These are phyloP conservation scores for Zeugodacus cucurbitae DNA, from an alignment of 1,140 invertebrate species.

Conservation along the genomic window DNA sequence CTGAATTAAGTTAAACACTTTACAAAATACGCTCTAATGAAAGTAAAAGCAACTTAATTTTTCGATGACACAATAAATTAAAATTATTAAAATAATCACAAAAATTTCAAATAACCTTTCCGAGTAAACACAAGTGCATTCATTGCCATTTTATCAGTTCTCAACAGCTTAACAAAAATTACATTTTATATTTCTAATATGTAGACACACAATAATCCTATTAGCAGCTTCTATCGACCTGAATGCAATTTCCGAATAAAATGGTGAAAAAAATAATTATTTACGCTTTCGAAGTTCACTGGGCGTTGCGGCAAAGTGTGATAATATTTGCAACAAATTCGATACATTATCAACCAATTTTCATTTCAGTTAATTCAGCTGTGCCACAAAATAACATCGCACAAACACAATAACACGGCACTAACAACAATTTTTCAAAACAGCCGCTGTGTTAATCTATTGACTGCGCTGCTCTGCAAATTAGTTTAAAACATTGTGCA, in stretches of 20 bases:
- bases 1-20: too few species aligned
- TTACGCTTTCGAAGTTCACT: background rate
- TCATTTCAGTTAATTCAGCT: background rate
- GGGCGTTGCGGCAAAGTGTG: background rate
- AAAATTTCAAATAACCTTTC: too few species aligned
- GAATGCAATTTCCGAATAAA: background rate
- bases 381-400: background rate
- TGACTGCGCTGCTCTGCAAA: background rate
- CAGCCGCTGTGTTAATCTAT: background rate
- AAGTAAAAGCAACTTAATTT: too few species aligned
- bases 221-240: background rate
- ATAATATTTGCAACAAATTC: constrained; percentile 14
- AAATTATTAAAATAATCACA: too few species aligned
- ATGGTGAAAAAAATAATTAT: too few species aligned
- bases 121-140: too few species aligned
- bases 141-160: too few species aligned
- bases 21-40: too few species aligned
- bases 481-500: background rate
- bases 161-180: too few species aligned
- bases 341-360: background rate
- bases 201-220: background rate
- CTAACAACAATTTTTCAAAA: background rate
- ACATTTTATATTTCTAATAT: too few species aligned
- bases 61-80: too few species aligned
- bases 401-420: background rate